Evolutionary conservation across 2,113 vertebrate species (phyloP).

Genomic region (Megaceryle torquata): DNA sequence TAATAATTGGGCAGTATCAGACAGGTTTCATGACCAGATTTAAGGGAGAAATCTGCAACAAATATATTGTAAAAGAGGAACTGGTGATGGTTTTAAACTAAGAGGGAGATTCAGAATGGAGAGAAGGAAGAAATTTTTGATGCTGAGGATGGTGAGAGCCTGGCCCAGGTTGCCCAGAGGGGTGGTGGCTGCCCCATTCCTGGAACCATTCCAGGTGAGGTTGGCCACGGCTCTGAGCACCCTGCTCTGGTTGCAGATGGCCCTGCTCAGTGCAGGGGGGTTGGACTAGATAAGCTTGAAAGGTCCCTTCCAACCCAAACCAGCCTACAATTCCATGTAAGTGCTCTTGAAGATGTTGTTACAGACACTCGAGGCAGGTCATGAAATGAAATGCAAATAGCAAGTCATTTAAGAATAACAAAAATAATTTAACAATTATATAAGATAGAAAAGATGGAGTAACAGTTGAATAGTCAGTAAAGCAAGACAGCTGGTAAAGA

Average conservation of each 20-base stretch:
- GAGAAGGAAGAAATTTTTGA: too few relatives aligned
- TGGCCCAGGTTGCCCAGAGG: too few relatives aligned
- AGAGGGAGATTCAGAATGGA: background rate
- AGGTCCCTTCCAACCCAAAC: background rate
- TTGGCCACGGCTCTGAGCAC: background rate
- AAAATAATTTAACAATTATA: background rate
- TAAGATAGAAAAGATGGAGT: background rate
- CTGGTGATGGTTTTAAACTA: background rate
- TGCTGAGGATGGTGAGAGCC: too few relatives aligned
- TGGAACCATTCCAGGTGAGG: too few relatives aligned
- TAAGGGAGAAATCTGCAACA: background rate
- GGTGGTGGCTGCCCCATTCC: too few relatives aligned
- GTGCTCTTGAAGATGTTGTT: rapidly evolving
- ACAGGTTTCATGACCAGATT: background rate
- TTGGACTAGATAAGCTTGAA: background rate
- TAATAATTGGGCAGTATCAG: background rate
- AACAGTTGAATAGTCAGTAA: too few relatives aligned
- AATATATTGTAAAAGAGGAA: background rate
- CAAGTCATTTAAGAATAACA: background rate
- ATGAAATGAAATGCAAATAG: background rate
- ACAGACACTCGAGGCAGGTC: background rate
- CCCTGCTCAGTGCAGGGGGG: background rate
- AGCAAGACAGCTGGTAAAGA: too few relatives aligned
- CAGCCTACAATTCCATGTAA: too few relatives aligned
- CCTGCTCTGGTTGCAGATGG: background rate